Conservation (phyloP, 1,140 invertebrate species). For the Papilio helenus region DNA sequence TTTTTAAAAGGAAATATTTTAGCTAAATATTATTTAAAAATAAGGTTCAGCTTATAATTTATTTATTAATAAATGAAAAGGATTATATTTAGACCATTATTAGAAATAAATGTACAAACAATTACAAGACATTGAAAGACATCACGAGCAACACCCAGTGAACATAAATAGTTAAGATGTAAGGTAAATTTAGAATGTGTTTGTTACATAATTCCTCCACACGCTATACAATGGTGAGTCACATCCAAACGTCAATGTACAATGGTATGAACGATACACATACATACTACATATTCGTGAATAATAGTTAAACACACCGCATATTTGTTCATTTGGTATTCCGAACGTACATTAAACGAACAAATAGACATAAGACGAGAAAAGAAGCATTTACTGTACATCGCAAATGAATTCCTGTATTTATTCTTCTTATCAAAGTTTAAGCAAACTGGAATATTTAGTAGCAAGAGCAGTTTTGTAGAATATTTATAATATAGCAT, state of each 20-base stretch:
- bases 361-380: background rate
- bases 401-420: background rate
- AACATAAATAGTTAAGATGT: conserved; percentile 37
- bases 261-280: conserved; percentile 9
- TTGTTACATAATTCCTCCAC: conserved; percentile 30
- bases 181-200: conserved; percentile 20
- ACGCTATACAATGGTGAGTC: conserved; percentile 23
- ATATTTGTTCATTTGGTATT: too few relatives aligned
- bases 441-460: background rate
- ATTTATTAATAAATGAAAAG: background rate
- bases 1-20: background rate
- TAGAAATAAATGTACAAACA: conserved; percentile 19
- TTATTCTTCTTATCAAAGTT: background rate
- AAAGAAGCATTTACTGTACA: background rate
- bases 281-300: too few relatives aligned
- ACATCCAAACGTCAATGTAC: background rate
- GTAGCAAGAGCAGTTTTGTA: background rate
- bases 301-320: too few relatives aligned
- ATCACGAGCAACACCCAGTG: conserved; percentile 37
- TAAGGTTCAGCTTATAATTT: too few relatives aligned
- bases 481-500: background rate
- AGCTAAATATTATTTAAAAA: too few relatives aligned
- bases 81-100: background rate
- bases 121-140: conserved; percentile 31
- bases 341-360: too few relatives aligned